Conservation (phyloP, 2,113 vertebrate species). For the Peromyscus maniculatus region DNA sequence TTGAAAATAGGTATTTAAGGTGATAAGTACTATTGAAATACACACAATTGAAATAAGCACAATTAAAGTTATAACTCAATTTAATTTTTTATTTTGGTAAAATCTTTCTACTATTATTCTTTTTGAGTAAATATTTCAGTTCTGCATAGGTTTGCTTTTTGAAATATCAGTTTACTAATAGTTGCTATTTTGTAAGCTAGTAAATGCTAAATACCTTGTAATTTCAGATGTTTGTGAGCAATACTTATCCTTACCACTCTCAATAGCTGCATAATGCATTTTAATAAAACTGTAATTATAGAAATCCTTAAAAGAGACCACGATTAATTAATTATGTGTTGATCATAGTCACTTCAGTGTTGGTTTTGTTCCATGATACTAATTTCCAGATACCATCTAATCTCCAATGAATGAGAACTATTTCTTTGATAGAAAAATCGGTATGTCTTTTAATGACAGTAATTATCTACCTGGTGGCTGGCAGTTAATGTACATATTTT, state of each 20-base stretch:
- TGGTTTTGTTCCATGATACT: slow-evolving; percentile 68
- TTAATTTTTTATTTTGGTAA: slow-evolving; percentile 67
- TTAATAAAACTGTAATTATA: slow-evolving; percentile 78
- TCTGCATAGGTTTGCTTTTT: slow-evolving; percentile 64
- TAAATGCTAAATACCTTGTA: slow-evolving; percentile 57
- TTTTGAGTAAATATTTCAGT: slow-evolving; percentile 67
- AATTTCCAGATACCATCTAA: slow-evolving; percentile 62
- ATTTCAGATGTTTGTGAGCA: slow-evolving; percentile 58
- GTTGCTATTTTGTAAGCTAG: slow-evolving; percentile 63
- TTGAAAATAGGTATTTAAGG: slow-evolving; percentile 62
- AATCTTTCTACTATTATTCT: slow-evolving; percentile 36
- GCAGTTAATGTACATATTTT: slow-evolving; percentile 27
- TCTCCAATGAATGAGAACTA: slow-evolving; percentile 60
- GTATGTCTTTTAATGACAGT: slow-evolving; percentile 46
- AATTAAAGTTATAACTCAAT: slow-evolving; percentile 59
- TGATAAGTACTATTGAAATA: slow-evolving; percentile 53
- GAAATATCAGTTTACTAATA: slow-evolving; percentile 60
- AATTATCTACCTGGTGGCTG: slow-evolving; percentile 34
- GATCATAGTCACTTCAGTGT: slow-evolving; percentile 48
- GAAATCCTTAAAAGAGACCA: slow-evolving; percentile 60
- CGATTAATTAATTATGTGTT: slow-evolving; percentile 70
- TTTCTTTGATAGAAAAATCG: slow-evolving; percentile 69
- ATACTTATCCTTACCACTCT: slow-evolving; percentile 65
- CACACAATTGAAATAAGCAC: slow-evolving; percentile 46
- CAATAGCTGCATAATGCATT: slow-evolving; percentile 66